Base-by-base conservation (phyloP, 2,888 invertebrate genomes). In the Nyleta sp. region DNA sequence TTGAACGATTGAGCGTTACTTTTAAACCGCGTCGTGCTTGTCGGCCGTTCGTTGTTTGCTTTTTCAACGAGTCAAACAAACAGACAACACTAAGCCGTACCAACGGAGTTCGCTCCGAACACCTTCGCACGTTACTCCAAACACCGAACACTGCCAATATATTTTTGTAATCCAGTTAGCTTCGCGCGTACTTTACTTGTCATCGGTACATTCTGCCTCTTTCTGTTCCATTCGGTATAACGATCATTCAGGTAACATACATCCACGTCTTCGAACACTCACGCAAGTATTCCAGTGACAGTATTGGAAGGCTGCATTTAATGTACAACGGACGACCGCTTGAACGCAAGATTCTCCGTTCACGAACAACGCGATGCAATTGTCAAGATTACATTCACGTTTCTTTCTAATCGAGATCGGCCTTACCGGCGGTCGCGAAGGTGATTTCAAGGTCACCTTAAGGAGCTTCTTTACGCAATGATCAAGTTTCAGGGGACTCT, bases 241-340 rank as follows among this genome's bases (percentile, higher is more conserved):
- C 35, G 7, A 35, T 35, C 11, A 35, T 11, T 35, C 11, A n/a
- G 11, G 35, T 35, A 35, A 28, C 22, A 18, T 20, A 52, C 35
- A 74, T 74, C 74, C 50, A 74, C 50, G 67, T 74, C 67, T 74
- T 78, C 67, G 53, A 65, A 59, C 48, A 28, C 7, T 55, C 18
- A 35, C 18, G 38, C 20, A 60, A 68, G 53, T 74, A 74, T 67
- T 74, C 57, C 59, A 46, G 44, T 60, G 67, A 10, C 52, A 53
- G 52, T 60, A 52, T 74, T 74, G 53, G 67, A 74, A 74, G 52
- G 60, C 68, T 73, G 72, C 72, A 71, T 77, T 77, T 71, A 46
- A 46, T 11, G 28, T 28, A 28, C 38, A 38, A 38, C 4, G 38
- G 13, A 13, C 4, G 28, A 28, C 8, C 28, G 28, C 28, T 28